Evolutionary conservation across 2,797 vertebrate genomes (phyloP).

Genomic region (Erethizon dorsatum): DNA sequence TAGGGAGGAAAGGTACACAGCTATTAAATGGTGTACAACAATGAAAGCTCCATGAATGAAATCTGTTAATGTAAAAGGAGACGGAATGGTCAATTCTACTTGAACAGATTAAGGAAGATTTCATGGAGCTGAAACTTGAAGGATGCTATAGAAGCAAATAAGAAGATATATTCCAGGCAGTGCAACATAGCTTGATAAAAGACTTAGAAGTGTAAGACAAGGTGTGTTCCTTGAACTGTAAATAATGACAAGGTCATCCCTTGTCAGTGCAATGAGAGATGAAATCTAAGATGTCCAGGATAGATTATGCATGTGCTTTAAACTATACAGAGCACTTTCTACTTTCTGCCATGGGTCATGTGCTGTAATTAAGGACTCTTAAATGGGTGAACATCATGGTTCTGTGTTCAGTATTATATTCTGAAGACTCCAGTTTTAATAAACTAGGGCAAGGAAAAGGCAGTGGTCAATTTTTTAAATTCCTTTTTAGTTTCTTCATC

Average conservation of each 20-base stretch:
- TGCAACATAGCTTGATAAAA: neutral
- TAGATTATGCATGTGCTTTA: neutral
- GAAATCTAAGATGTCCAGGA: conserved; percentile 50
- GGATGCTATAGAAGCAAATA: neutral
- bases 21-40: neutral
- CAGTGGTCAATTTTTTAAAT: neutral
- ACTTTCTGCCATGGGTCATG: neutral
- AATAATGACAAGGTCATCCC: conserved; percentile 60
- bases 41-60: neutral
- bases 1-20: neutral
- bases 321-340: neutral
- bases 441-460: neutral
- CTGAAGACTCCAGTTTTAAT: neutral
- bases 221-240: conserved; percentile 66
- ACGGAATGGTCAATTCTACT: neutral
- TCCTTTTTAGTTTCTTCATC: conserved; percentile 5
- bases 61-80: neutral
- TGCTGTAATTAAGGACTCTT: neutral
- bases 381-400: neutral
- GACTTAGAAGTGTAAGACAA: neutral
- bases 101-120: conserved; percentile 39
- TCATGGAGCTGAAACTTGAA: neutral
- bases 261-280: conserved; percentile 68
- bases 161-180: neutral
- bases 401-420: conserved; percentile 38